Evolutionary conservation across 2,113 vertebrate species (phyloP), one percentile per base, ranked within the genome.

Genomic region (Peromyscus maniculatus): DNA sequence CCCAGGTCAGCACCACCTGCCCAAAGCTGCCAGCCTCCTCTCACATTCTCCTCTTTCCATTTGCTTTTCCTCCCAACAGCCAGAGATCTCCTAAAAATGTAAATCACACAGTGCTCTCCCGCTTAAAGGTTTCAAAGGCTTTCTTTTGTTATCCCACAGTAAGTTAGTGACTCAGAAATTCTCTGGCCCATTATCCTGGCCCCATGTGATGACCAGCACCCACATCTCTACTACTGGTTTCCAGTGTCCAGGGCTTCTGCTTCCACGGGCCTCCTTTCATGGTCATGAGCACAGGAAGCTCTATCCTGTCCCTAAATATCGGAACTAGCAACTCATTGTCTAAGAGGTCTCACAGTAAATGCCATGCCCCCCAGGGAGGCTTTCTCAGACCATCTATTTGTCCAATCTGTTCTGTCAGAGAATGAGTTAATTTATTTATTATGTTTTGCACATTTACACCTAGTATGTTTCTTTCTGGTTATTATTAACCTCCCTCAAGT

Each of bases 151-250:
- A 66, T 89, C 87, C 28, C 28, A 66, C 31, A 77, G 5, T 66
- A 87, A 72, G 36, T 93, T 67, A 92, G 49, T 77, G 22, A 93
- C 74, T 94, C 82, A 96, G 91, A 88, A 91, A 91, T 43, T 43
- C 39, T 36, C 89, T 39, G 55, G 36, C 39, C 64, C 43, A 7
- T 84, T 69, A 72, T n/a, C 22, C 11, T 33, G 15, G n/a, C 5
- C 36, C 64, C 36, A 26, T 22, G 74, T 92, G 52, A 57, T 75
- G 69, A 39, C 3, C 1, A 21, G 5, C 28, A 8, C 33, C 19
- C 1, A 77, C 36, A 46, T 88, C 80, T 75, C 43, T 91, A 36
- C 43, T 91, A 39, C 39, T 3, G 0, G 66, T 92, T 87, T 13
- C 0, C 52, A 33, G 9, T 66, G 59, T 36, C 72, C 9, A 22